Percentiles rank a stretch among this genome's conserved stretches.
These are phyloP conservation scores for Epinephelus cyanopodus DNA, from an alignment of 2,113 vertebrate species.

Conservation along the genomic window DNA sequence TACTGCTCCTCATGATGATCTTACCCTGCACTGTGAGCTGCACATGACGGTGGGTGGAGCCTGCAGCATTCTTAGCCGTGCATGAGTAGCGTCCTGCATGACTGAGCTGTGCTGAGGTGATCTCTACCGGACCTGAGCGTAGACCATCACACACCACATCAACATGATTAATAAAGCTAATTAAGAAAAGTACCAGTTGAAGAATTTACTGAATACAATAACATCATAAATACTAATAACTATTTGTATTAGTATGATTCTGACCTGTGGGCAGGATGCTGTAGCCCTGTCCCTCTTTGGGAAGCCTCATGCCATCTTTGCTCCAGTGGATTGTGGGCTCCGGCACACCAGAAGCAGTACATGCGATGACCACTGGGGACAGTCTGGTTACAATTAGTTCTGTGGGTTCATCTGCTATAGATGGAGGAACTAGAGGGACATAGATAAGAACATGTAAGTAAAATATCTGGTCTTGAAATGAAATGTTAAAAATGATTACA, in stretches of 20 bases:
- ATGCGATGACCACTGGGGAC: conserved; percentile 90
- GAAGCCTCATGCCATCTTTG: conserved; percentile 89
- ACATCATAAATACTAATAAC: not conserved
- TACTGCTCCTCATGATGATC: not conserved
- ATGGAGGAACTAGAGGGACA: conserved; percentile 90
- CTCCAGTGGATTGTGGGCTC: conserved; percentile 90
- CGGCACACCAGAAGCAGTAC: conserved; percentile 92
- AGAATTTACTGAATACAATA: not conserved
- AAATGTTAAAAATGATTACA: not conserved
- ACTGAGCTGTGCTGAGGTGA: conserved; percentile 85
- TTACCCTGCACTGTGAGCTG: conserved; percentile 93
- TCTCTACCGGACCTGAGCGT: conserved; percentile 90
- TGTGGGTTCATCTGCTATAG: conserved; percentile 93
- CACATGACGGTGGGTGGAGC: conserved; percentile 88
- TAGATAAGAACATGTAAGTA: not conserved
- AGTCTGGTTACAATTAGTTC: conserved; percentile 90
- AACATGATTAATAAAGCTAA: not conserved
- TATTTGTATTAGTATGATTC: not conserved
- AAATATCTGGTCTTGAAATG: not conserved
- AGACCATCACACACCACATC: not conserved
- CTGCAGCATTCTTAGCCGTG: conserved; percentile 89
- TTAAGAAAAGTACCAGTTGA: not conserved
- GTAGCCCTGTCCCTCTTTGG: conserved; percentile 87
- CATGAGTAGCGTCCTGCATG: conserved; percentile 92
- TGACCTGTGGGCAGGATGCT: conserved; percentile 91